Conservation (phyloP, 1,140 invertebrate species). For the Drosophila repleta region DNA sequence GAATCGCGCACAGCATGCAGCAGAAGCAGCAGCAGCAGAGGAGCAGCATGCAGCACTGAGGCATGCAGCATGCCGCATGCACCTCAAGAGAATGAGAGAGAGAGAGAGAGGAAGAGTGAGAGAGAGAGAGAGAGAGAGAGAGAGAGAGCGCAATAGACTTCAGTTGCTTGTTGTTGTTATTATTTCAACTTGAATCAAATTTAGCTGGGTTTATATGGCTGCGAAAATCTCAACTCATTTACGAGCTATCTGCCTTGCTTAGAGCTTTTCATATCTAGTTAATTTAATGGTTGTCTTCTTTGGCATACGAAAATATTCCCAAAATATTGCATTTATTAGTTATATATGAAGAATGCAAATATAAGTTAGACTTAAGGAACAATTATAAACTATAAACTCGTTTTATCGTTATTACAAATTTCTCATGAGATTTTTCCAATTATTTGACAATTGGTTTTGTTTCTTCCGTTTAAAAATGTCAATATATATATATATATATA, state of each 20-base stretch:
- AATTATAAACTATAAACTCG: too few relatives aligned
- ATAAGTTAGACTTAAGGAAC: too few relatives aligned
- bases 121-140: too few relatives aligned
- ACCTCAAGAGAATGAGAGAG: not conserved
- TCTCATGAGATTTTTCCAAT: too few relatives aligned
- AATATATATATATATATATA: too few relatives aligned
- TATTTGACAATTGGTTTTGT: too few relatives aligned
- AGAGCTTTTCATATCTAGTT: not conserved
- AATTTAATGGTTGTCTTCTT: not conserved
- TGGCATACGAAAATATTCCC: not conserved
- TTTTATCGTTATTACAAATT: too few relatives aligned
- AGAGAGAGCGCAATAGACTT: not conserved
- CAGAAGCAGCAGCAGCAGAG: conserved; percentile 44
- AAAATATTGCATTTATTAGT: not conserved
- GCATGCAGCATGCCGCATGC: conserved; percentile 36
- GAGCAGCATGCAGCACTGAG: conserved; percentile 26
- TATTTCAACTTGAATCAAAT: conserved; percentile 31
- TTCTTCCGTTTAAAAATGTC: too few relatives aligned
- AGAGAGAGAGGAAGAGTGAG: too few relatives aligned
- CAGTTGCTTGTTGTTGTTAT: conserved; percentile 25
- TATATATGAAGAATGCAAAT: not conserved
- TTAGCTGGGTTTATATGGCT: conserved; percentile 8
- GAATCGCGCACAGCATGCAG: conserved; percentile 83
- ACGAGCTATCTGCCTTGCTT: not conserved
- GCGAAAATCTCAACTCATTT: conserved; percentile 21